phyloP scores from a whole-genome alignment of 23 tunicate species.

The Styela plicata region DNA sequence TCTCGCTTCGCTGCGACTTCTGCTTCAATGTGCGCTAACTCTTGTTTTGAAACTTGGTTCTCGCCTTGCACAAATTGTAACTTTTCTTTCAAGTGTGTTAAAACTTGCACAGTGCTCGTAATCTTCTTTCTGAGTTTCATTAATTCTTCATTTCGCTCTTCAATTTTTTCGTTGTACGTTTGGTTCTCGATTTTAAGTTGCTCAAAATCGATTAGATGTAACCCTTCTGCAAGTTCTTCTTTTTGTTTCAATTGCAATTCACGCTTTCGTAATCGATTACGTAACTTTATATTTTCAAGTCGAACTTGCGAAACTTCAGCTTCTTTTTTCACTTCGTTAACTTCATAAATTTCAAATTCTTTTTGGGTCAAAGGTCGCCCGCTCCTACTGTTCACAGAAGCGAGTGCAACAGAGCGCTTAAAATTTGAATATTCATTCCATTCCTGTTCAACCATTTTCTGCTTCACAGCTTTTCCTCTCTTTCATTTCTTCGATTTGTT shows the following conservation, averaged over 20 bases:
- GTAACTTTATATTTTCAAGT: slow-evolving; percentile 81
- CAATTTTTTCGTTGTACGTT: slow-evolving; percentile 98
- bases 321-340: slow-evolving; percentile 79
- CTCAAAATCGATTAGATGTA: slow-evolving; percentile 96
- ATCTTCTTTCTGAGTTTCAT: slow-evolving; percentile 92
- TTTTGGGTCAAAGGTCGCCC: slow-evolving; percentile 71
- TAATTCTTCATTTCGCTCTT: slow-evolving; percentile 97
- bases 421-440: slow-evolving; percentile 60
- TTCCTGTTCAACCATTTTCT: slow-evolving; percentile 75
- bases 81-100: slow-evolving; percentile 86
- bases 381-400: slow-evolving; percentile 70
- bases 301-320: slow-evolving; percentile 94
- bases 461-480: slow-evolving; percentile 65
- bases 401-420: slow-evolving; percentile 59
- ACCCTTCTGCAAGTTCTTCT: slow-evolving; percentile 95
- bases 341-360: slow-evolving; percentile 51
- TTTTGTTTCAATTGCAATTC: slow-evolving; percentile 84
- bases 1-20: slow-evolving; percentile 80
- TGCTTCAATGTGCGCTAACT: slow-evolving; percentile 57
- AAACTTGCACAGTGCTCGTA: slow-evolving; percentile 92
- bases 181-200: slow-evolving; percentile 99
- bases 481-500: slow-evolving; percentile 69
- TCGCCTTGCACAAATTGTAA: slow-evolving; percentile 88
- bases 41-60: slow-evolving; percentile 55
- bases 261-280: slow-evolving; percentile 77